These are phyloP conservation scores for Acronicta aceris DNA, from an alignment of 2,888 invertebrate species.

Conservation along the genomic window DNA sequence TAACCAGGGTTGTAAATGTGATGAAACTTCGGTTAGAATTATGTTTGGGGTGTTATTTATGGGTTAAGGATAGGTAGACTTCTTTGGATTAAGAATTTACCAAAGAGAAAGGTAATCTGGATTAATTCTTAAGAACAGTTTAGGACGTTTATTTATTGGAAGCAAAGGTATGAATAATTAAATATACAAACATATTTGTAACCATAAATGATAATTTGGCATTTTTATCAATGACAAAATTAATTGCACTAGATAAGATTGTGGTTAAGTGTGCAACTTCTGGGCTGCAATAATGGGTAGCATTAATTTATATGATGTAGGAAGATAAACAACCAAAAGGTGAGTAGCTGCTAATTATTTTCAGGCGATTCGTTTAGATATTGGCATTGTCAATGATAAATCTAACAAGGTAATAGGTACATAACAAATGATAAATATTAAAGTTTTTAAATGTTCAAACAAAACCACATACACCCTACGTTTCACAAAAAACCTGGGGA, in stretches of 20 bases:
- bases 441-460: too few relatives aligned
- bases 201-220: constrained; percentile 24
- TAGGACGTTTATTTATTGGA: constrained; percentile 1
- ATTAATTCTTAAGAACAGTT: not conserved
- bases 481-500: constrained; percentile 55
- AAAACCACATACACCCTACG: constrained; percentile 19
- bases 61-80: constrained; percentile 24
- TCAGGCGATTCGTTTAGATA: not conserved
- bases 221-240: constrained; percentile 23
- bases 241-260: constrained; percentile 45
- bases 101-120: constrained; percentile 3
- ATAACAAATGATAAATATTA: too few relatives aligned
- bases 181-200: constrained; percentile 14
- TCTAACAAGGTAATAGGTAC: too few relatives aligned
- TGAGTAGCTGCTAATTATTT: not conserved
- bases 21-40: constrained; percentile 51
- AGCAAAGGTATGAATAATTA: not conserved
- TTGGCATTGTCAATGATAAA: not conserved
- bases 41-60: constrained; percentile 44
- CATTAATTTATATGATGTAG: constrained; percentile 3
- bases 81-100: not conserved
- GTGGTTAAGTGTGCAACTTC: constrained; percentile 17
- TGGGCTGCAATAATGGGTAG: constrained; percentile 4
- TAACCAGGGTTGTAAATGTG: constrained; percentile 51
- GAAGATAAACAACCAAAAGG: not conserved